Conservation (phyloP, 2,888 invertebrate species). For the Brachypterus glaber region DNA sequence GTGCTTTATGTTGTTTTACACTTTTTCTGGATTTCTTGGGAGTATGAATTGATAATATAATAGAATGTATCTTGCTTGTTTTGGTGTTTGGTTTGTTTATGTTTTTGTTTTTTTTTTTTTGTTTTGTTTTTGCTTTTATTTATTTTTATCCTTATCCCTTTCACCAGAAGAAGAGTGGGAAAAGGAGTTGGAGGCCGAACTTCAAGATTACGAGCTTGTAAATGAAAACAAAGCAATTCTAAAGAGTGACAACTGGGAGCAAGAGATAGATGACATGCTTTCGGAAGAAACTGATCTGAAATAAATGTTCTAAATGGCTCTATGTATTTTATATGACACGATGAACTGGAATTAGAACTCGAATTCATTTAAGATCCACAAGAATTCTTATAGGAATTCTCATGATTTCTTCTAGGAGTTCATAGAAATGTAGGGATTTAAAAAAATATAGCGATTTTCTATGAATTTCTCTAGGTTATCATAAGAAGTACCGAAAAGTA, state of each 20-base stretch:
- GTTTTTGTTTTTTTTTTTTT: slow-evolving; percentile 12
- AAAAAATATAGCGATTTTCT: too few species aligned
- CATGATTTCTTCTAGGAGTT: too few species aligned
- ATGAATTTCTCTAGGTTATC: too few species aligned
- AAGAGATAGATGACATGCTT: slow-evolving; percentile 39
- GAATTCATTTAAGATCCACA: too few species aligned
- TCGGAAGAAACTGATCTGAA: slow-evolving; percentile 38
- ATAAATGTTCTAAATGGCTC: slow-evolving; percentile 22
- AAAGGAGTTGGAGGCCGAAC: slow-evolving; percentile 88
- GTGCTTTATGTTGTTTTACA: background rate
- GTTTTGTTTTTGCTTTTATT: slow-evolving; percentile 30
- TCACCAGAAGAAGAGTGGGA: slow-evolving; percentile 79
- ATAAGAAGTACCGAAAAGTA: too few species aligned
- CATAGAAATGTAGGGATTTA: too few species aligned
- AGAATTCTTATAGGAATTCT: too few species aligned
- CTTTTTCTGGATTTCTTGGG: slow-evolving; percentile 7
- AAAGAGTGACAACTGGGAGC: slow-evolving; percentile 38
- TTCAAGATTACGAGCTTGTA: slow-evolving; percentile 91
- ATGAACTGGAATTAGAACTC: too few species aligned
- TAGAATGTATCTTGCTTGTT: background rate
- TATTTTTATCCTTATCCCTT: slow-evolving; percentile 27
- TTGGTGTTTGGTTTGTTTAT: slow-evolving; percentile 14
- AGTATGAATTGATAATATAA: slow-evolving; percentile 1
- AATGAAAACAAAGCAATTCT: slow-evolving; percentile 45
- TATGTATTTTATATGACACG: slow-evolving; percentile 6